Evolutionary conservation across 1,140 invertebrate species (phyloP), one percentile per base, ranked within the genome.

Genomic region (Nephila pilipes): DNA sequence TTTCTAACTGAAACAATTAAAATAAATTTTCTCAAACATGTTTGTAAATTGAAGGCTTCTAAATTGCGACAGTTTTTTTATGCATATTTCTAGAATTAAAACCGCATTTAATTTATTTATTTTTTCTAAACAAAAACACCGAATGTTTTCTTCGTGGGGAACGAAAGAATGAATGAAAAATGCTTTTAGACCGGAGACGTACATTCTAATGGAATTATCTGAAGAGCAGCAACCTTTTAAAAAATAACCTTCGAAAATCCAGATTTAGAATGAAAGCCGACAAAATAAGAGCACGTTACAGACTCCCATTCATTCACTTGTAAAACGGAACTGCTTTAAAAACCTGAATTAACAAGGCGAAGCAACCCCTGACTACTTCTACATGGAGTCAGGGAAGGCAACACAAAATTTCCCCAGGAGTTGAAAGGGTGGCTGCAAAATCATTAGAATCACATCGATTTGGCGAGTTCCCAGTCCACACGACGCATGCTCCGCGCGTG

Each of bases 391-490:
- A 46, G 85, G 60, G 38, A 29, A 88, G 87, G 87, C 20, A 38
- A 65, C 60, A 88, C 87, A 46, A 85, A 85, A 60, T 54, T 75
- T 65, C 38, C 63, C 87, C 87, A 46, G 36, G 38, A 87, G 85
- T 87, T 87, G 87, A 88, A 88, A 88, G 60, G 87, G 63, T 75
- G 63, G 63, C 87, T 75, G 60, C 63, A 88, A 88, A 88, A 88
- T 88, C 87, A 88, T 88, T 88, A 88, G 87, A 88, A 88, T 88
- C 87, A 88, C 87, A 88, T 88, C 87, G 87, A 88, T 88, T 88
- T 36, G 55, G 58, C 85, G 32, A 87, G 85, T 22, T 32, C 25
- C 12, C 57, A 32, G 25, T 14, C 2, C 16, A 8, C 57, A 36
- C 57, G 5, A 63, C 38, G 29, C 87, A 54, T 75, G 87, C 63